Evolutionary conservation across 2,113 vertebrate genomes (phyloP).

Genomic region (Copsychus sechellarum): DNA sequence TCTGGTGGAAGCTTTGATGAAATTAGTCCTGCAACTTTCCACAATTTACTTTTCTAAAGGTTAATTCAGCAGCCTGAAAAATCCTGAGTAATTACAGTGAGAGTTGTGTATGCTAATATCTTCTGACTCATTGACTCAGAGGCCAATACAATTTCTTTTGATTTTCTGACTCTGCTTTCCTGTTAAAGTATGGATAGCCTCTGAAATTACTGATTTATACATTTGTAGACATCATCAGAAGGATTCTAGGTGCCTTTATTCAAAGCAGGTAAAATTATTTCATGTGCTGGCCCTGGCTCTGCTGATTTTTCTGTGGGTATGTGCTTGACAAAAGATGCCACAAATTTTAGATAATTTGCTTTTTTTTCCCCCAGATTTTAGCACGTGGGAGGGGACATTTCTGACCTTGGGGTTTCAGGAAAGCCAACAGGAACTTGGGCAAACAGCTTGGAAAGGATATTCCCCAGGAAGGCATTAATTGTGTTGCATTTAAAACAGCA

Average conservation of each 20-base stretch:
- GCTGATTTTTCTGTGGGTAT: background rate
- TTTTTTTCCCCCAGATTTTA: background rate
- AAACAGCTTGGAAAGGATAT: background rate
- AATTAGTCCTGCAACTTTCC: background rate
- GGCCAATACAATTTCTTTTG: background rate
- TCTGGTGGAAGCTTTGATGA: background rate
- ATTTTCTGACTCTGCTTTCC: background rate
- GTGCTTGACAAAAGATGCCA: background rate
- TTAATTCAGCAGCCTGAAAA: background rate
- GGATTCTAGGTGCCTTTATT: background rate
- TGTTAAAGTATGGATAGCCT: background rate
- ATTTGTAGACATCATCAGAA: rapidly evolving
- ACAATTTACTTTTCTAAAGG: slow-evolving; percentile 8
- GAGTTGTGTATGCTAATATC: background rate
- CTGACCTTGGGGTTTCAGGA: background rate
- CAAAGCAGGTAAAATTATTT: background rate
- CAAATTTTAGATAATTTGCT: background rate
- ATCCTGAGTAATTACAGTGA: background rate
- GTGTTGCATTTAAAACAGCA: background rate
- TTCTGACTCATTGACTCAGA: background rate
- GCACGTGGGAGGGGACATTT: background rate
- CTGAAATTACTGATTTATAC: background rate
- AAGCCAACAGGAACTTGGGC: background rate
- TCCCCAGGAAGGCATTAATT: background rate
- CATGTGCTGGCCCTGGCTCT: background rate